Base-by-base conservation (phyloP, 2,888 invertebrate species). In the Ormia ochracea region DNA sequence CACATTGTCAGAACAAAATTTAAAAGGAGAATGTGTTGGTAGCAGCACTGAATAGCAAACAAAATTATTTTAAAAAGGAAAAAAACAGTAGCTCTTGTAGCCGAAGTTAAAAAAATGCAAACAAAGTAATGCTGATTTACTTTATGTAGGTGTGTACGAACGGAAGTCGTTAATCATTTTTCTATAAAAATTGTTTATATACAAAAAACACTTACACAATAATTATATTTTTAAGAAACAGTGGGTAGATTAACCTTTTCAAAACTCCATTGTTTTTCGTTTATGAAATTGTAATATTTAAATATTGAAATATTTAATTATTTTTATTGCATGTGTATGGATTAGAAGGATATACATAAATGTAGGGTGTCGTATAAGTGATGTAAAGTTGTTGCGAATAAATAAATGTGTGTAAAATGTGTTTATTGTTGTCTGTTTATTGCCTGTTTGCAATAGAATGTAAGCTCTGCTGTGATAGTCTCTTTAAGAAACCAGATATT, bases 121-220 rank as follows among this genome's bases (percentile, higher is more conserved):
- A 68, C 43, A 48, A 43, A 50, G 38, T 72, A 61, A 79, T 70
- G 65, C 54, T 79, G 54, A 45, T 52, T 52, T 58, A 56, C 26
- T 48, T 54, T 45, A 52, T 36, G 43, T 56, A 72, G 76, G 72
- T 56, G 80, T 80, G 63, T 43, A 63, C 63, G 61, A 43, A 19
- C 61, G 80, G 80, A 80, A 80, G 80, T 73, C 63, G 72, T 80
- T 80, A 68, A 76, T 80, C 72, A 80, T 80, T 76, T 72, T 63
- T 38, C 54, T 12, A 59, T 50, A 78, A 61, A 43, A 21, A 33
- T 61, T 65, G 43, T 59, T 61, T 21, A 1, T 45, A 41, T 45
- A 17, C 17, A 21, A 6, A 4, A 36, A 45, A 17, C n/a, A 33
- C 19, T 2, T 19, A 4, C 0, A 52, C 17, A 14, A 28, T 3